These are phyloP conservation scores for Netelia inedita DNA, from an alignment of 2,888 invertebrate species.

Conservation along the genomic window DNA sequence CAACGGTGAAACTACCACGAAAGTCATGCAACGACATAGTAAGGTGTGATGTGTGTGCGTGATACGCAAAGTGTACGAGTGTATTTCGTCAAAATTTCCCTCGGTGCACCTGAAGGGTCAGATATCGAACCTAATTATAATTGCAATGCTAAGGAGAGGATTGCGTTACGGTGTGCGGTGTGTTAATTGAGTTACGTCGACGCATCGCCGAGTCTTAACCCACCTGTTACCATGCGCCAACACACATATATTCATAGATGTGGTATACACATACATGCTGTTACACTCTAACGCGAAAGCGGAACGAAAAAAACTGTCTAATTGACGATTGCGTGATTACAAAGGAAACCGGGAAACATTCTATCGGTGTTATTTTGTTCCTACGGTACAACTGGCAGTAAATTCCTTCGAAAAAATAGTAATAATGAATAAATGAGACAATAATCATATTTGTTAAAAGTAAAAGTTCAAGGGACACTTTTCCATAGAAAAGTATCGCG, in stretches of 20 bases:
- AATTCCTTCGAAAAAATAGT: background rate
- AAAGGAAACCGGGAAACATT: background rate
- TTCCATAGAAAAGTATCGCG: background rate
- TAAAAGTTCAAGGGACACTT: background rate
- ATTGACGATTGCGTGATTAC: conserved; percentile 1
- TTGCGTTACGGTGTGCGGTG: background rate
- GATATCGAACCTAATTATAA: conserved; percentile 35
- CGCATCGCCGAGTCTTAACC: conserved; percentile 13
- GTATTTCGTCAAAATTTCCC: background rate
- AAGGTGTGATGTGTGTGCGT: background rate
- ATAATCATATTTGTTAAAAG: background rate
- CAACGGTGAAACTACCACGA: background rate
- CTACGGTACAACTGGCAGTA: background rate
- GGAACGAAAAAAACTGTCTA: conserved; percentile 3
- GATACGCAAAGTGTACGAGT: background rate
- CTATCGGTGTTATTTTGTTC: background rate
- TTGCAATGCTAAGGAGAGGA: conserved; percentile 38
- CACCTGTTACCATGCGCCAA: background rate
- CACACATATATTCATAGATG: background rate
- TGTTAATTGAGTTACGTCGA: conserved; percentile 26
- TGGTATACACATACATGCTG: background rate
- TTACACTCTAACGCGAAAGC: background rate
- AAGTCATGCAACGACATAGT: conserved; percentile 16
- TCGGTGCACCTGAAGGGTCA: conserved; percentile 1
- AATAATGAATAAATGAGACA: background rate